Evolutionary conservation across 2,888 invertebrate genomes (phyloP), one percentile per base, ranked within the genome.

Genomic region (Eilema griseolum): DNA sequence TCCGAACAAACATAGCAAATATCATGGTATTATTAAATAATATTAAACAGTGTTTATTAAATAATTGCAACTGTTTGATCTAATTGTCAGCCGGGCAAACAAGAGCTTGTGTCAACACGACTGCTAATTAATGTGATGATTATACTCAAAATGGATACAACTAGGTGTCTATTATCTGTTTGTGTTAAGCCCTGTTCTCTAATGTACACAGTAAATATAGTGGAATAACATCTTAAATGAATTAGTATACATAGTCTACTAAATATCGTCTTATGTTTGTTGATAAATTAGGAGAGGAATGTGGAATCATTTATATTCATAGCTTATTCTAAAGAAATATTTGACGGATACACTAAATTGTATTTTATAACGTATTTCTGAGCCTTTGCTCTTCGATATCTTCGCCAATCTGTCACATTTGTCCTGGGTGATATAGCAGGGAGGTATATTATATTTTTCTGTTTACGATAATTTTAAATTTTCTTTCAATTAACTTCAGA

Each of bases 61-160:
- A 91, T 89, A 86, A 82, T 89, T 90, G 88, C 86, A 88, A 89
- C 82, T 91, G 88, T 93, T 91, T 92, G 88, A 91, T 90, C 91
- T 88, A 90, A 91, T 91, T 91, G 92, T 90, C 90, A 88, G 89
- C 89, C 90, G 86, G 80, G 85, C 90, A 93, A 93, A 92, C 90
- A 92, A 84, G 79, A 86, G 85, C 85, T 89, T 89, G 86, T 88
- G 92, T 92, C 92, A 94, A 94, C 89, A 94, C 84, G 78, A 82
- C 84, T 85, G 90, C 91, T 94, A 94, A 95, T 95, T 94, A 94
- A 93, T 91, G 88, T 89, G 87, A 92, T 92, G 90, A 92, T 92
- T 90, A 90, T 88, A 92, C 92, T 90, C 87, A 90, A 92, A 93
- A 90, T 88, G 88, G 89, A 89, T 90, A 91, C 86, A 90, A 85